Evolutionary conservation across 2,113 vertebrate species (phyloP), one percentile per base, ranked within the genome.

Genomic region (Tragelaphus buxtoni): DNA sequence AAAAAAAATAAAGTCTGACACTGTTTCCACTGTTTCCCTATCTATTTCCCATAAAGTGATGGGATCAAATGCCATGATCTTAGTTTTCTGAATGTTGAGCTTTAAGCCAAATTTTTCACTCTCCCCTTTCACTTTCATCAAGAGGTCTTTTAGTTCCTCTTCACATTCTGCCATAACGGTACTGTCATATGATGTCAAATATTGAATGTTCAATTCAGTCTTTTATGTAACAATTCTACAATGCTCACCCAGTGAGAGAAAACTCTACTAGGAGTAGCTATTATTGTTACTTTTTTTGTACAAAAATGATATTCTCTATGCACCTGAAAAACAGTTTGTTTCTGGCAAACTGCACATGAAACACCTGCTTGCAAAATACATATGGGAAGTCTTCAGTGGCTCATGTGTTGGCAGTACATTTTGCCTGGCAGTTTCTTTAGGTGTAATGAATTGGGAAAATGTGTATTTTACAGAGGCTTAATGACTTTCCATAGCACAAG

Each of bases 351-450:
- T 86, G 88, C 79, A 97, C 96, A 95, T 94, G 94, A 94, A 97
- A 94, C 97, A 98, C 95, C 96, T 98, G 95, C 92, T 96, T 87
- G 72, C 85, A 82, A 83, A 93, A 95, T 83, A 51, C 97, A 58
- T 82, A 49, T 30, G 92, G 86, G 69, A 69, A 63, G 45, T 60
- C 69, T 81, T 76, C 80, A 81, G 24, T 0, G 13, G 58, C 55
- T 97, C 85, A 26, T 51, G 9, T 22, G 2, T 72, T 94, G 90
- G 88, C 63, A 96, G 45, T 45, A 16, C 30, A 9, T 30, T 80
- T 83, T 93, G 39, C 63, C 85, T 96, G 97, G 81, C 91, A 94
- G 61, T 87, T 92, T 86, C 88, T 87, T 85, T 84, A 83, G 88
- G 83, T 94, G 86, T 88, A 76, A 96, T 87, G 95, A 96, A 96